Base-by-base conservation (phyloP, 1,140 invertebrate genomes). In the Conus ventricosus region DNA sequence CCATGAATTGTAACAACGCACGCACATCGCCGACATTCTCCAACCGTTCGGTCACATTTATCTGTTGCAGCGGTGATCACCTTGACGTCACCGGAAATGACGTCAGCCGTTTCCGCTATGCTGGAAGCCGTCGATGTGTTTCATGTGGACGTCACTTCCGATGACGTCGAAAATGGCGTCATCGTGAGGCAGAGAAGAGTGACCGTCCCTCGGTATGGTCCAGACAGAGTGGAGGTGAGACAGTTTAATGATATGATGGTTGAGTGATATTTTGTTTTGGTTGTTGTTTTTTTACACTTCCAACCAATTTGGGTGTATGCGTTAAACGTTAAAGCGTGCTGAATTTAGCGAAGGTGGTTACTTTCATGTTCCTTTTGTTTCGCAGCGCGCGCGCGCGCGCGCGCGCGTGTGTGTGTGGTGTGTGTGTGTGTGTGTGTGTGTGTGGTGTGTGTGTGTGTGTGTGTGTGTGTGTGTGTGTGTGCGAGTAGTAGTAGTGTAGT, bases 31-130 rank as follows among this genome's bases (percentile, higher is more conserved):
- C n/a, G 57, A 71, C 20, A 23, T 71, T 11, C 20, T 11, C 10
- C 17, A 7, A 20, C 10, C 6, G 11, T 71, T 17, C 67, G 20
- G 11, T 11, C 67, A 0, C 20, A n/a, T 20, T 0, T 71, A n/a
- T 71, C 6, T 4, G 67, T 71, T 71, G 20, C 67, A 71, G 67
- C 67, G 67, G 84, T 91, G 4, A 90, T 89, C 23, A 91, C 85
- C 15, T 88, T 86, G 76, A 89, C 89, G 54, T 89, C 76, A 25
- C 81, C 87, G 17, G 88, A 88, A 60, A 51, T 90, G 63, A 85
- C 78, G 39, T 86, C 80, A 39, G 81, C 86, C 0, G 76, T 91
- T 17, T 57, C 27, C 23, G 78, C 76, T 75, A 63, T 91, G 17
- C 63, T 89, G 27, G n/a, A 53, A 71, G 15, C 67, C 6, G 67